Conservation (phyloP, 2,113 vertebrate species). For the Dicerorhinus sumatrensis region DNA sequence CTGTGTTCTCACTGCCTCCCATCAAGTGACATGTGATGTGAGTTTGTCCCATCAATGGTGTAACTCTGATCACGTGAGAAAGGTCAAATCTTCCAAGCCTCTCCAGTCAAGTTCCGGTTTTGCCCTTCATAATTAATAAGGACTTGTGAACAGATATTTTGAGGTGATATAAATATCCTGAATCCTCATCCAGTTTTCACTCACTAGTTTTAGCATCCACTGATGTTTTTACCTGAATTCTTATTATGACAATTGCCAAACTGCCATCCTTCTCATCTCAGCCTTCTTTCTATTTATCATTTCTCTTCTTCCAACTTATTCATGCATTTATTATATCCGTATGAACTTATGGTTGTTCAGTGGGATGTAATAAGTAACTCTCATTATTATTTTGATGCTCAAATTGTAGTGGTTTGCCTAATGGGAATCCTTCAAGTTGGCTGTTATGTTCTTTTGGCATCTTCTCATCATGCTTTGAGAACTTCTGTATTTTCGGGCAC, state of each 20-base stretch:
- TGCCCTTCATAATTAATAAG: neutral
- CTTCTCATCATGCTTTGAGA: neutral
- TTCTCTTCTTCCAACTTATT: neutral
- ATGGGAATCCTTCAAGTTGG: neutral
- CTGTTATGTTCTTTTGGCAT: neutral
- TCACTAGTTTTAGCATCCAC: neutral
- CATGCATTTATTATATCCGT: neutral
- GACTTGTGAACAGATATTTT: neutral
- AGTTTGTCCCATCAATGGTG: neutral
- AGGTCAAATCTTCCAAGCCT: neutral
- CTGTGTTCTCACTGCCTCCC: neutral
- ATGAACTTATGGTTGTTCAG: neutral
- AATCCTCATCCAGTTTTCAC: neutral
- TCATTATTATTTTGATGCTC: neutral
- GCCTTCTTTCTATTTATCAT: neutral
- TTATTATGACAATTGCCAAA: neutral
- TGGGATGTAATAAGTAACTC: neutral
- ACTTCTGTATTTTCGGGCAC: neutral
- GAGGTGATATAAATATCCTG: neutral
- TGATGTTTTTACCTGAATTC: neutral
- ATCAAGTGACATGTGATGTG: neutral
- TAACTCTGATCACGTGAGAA: neutral
- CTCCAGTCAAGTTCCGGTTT: neutral
- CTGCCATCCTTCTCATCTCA: neutral
- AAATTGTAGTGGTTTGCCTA: neutral